phyloP scores from a whole-genome alignment of 2,797 vertebrate genomes.

The Schizopygopsis pylzovi region DNA sequence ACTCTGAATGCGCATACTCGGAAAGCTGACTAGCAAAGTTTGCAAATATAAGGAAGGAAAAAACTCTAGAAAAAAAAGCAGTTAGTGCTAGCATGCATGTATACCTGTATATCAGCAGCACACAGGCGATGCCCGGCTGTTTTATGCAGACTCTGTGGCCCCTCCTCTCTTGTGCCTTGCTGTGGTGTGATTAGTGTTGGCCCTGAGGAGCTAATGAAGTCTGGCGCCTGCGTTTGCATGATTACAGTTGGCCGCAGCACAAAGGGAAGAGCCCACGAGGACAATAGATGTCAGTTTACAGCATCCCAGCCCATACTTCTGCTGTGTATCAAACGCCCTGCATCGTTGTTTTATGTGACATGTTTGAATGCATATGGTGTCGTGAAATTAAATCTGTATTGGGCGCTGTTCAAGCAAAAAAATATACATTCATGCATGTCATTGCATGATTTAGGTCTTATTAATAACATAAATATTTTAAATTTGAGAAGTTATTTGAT shows the following conservation, averaged over 20 bases:
- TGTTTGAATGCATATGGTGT: constrained; percentile 7
- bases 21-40: constrained; percentile 22
- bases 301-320: constrained; percentile 21
- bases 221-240: constrained; percentile 71
- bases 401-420: not conserved
- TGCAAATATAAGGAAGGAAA: constrained; percentile 16
- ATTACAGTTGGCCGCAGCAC: constrained; percentile 64
- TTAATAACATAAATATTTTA: constrained; percentile 65
- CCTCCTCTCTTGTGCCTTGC: constrained; percentile 42
- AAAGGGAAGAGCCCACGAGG: constrained; percentile 65
- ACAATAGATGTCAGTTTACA: constrained; percentile 55
- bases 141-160: constrained; percentile 49
- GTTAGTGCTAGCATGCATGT: constrained; percentile 36
- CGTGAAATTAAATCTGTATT: constrained; percentile 22
- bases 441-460: constrained; percentile 66
- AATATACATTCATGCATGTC: constrained; percentile 33
- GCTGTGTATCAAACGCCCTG: constrained; percentile 19
- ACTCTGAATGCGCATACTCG: not conserved
- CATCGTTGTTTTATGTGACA: not conserved
- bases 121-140: constrained; percentile 30
- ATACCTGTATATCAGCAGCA: constrained; percentile 37
- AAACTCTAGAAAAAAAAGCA: not conserved
- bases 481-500: constrained; percentile 65
- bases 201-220: constrained; percentile 74
- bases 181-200: constrained; percentile 65